phyloP scores from a whole-genome alignment of 2,888 invertebrate species.

The Epiperipatus broadwayi region DNA sequence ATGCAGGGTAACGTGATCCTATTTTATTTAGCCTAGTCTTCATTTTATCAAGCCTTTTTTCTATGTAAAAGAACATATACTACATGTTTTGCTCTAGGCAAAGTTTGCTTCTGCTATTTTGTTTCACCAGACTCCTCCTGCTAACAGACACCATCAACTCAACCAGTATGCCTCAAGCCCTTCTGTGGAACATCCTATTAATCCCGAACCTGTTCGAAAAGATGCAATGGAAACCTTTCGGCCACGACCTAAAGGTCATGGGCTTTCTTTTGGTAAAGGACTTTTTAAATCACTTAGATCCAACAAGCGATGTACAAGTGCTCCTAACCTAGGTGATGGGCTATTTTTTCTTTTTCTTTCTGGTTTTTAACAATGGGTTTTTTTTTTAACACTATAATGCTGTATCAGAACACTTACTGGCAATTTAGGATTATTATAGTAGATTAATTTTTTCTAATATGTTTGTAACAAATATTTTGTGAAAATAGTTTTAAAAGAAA shows the following conservation, averaged over 20 bases:
- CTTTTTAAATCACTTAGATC: slow-evolving; percentile 30
- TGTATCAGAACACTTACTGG: no score
- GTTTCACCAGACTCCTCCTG: slow-evolving; percentile 46
- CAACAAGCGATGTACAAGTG: slow-evolving; percentile 56
- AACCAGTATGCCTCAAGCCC: slow-evolving; percentile 34
- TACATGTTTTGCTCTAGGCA: no score
- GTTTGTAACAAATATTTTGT: no score
- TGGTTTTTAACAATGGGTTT: slow-evolving; percentile 6
- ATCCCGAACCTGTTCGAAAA: slow-evolving; percentile 15
- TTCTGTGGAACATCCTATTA: slow-evolving; percentile 15
- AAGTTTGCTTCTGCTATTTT: background rate
- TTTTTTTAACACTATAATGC: slow-evolving; percentile 11
- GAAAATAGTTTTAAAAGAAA: no score
- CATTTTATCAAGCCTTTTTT: no score
- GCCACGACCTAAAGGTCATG: slow-evolving; percentile 21
- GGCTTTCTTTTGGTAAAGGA: slow-evolving; percentile 54
- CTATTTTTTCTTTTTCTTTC: slow-evolving; percentile 6
- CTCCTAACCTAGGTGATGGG: slow-evolving; percentile 67
- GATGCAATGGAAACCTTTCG: slow-evolving; percentile 15
- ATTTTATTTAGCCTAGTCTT: no score
- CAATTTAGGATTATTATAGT: no score
- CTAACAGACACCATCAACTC: slow-evolving; percentile 46
- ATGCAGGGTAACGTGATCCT: no score
- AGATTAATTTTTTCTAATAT: no score
- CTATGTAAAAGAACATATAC: no score